Evolutionary conservation across 1,140 invertebrate species (phyloP).

Genomic region (Andrena cerasifolii): DNA sequence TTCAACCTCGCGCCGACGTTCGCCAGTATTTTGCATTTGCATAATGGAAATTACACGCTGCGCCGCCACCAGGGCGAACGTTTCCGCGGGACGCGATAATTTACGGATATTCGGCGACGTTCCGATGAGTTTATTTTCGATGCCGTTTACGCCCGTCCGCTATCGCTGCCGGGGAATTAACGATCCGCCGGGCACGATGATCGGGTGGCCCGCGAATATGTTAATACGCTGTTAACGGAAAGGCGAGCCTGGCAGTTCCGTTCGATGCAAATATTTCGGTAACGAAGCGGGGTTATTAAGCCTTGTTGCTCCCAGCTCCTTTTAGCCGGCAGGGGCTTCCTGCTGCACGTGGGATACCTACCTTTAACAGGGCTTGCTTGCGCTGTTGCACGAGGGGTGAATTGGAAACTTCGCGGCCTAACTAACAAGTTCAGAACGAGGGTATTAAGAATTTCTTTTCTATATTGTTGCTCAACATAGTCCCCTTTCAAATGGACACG

Average conservation of each 20-base stretch:
- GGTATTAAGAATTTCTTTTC: no score
- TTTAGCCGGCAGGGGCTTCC: no score
- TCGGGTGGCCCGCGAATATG: neutral
- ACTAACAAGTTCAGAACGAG: no score
- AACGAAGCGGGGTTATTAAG: neutral
- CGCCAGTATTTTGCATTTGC: slow-evolving; percentile 62
- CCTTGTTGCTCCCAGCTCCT: neutral
- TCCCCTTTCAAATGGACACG: no score
- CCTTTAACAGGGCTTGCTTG: no score
- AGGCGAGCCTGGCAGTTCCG: neutral
- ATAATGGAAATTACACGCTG: slow-evolving; percentile 58
- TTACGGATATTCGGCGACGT: slow-evolving; percentile 11
- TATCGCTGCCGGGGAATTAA: neutral
- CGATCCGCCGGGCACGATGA: neutral
- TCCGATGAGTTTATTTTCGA: slow-evolving; percentile 23
- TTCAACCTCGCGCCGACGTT: slow-evolving; percentile 56
- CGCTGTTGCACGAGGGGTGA: no score
- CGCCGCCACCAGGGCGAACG: slow-evolving; percentile 4
- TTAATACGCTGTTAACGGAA: neutral
- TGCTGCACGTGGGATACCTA: no score
- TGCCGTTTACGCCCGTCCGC: neutral
- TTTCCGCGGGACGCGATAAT: slow-evolving; percentile 29
- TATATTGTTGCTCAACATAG: no score
- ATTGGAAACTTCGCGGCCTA: no score
- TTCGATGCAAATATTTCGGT: neutral